These are phyloP conservation scores for Drosophila oshimai DNA, from an alignment of 1,140 invertebrate species.

Conservation along the genomic window DNA sequence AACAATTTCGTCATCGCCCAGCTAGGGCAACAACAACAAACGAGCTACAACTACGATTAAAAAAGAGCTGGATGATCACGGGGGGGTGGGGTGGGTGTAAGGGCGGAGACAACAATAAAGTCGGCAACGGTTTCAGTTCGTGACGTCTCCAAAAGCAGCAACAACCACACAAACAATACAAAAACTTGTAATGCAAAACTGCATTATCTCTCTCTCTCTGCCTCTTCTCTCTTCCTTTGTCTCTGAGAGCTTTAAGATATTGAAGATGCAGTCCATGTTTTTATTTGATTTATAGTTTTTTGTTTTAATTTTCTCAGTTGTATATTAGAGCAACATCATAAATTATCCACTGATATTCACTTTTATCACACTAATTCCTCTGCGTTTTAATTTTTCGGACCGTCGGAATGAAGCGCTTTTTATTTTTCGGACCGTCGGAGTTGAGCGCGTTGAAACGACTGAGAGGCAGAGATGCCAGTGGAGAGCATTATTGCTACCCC, in stretches of 20 bases:
- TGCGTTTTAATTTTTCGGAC: conserved; percentile 2
- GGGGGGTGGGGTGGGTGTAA: conserved; percentile 14
- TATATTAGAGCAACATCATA: conserved; percentile 27
- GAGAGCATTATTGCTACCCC: conserved; percentile 6
- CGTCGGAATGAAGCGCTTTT: too few relatives aligned
- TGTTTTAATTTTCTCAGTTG: conserved; percentile 9
- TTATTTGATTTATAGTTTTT: conserved; percentile 25
- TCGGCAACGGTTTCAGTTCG: conserved; percentile 39
- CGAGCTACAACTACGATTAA: conserved; percentile 10
- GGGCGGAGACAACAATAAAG: conserved; percentile 6
- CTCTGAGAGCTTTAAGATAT: neutral
- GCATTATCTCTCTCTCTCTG: conserved; percentile 20
- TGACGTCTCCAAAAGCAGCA: conserved; percentile 47
- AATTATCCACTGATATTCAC: conserved; percentile 28
- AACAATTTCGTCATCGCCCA: conserved; percentile 69
- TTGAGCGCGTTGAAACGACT: conserved; percentile 26
- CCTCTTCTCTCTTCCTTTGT: neutral
- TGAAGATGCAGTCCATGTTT: conserved; percentile 9
- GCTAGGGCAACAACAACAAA: conserved; percentile 28
- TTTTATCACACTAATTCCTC: conserved; percentile 35
- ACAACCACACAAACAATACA: conserved; percentile 2
- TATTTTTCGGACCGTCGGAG: conserved; percentile 13
- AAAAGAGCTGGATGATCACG: conserved; percentile 5
- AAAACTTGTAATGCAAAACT: conserved; percentile 56
- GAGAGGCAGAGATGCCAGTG: conserved; percentile 4